Evolutionary conservation across 2,888 invertebrate genomes (phyloP).

Genomic region (Smittia sp.): DNA sequence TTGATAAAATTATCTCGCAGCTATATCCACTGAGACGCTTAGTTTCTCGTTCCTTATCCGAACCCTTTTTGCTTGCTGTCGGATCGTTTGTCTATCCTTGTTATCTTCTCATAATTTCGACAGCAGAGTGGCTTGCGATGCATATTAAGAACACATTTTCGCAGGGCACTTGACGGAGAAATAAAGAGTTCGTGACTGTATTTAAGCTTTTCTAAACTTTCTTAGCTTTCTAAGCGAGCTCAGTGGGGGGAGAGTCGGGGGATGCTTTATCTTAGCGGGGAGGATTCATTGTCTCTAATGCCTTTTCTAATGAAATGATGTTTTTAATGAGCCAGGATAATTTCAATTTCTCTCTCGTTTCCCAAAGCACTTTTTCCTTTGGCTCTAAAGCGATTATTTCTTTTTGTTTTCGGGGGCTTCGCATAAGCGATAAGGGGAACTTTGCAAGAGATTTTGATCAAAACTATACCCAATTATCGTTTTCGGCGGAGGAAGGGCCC

Average conservation of each 20-base stretch:
- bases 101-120: constrained; percentile 6
- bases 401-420: too few species aligned
- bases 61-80: neutral
- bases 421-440: too few species aligned
- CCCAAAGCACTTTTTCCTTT: neutral
- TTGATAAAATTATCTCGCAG: constrained; percentile 29
- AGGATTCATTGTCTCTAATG: neutral
- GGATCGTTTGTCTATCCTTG: neutral
- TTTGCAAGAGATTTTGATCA: too few species aligned
- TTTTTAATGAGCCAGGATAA: constrained; percentile 10
- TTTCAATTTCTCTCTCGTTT: neutral
- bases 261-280: neutral
- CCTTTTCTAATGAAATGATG: neutral
- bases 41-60: constrained; percentile 1
- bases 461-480: too few species aligned
- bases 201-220: neutral
- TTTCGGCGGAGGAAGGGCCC: too few species aligned
- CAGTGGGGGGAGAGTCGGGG: too few species aligned
- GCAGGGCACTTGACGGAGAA: neutral
- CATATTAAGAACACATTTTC: neutral
- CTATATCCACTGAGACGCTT: neutral
- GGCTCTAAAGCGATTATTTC: neutral
- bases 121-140: constrained; percentile 3
- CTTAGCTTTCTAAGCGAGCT: too few species aligned
- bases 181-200: constrained; percentile 20